Conservation (phyloP, 2,113 vertebrate species). For the Hyaena hyaena region DNA sequence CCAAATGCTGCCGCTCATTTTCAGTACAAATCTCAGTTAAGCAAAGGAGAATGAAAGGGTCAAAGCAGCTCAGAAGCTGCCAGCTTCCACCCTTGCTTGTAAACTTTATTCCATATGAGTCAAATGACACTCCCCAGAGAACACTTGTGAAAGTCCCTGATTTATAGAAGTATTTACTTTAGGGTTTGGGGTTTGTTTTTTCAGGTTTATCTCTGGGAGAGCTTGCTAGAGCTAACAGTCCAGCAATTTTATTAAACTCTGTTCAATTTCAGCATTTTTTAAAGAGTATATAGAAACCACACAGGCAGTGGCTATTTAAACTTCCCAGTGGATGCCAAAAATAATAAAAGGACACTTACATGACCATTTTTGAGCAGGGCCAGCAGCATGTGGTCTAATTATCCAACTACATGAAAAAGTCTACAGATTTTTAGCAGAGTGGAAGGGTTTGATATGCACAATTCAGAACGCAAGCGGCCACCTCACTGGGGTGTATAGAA, state of each 20-base stretch:
- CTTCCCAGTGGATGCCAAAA: slow-evolving; percentile 71
- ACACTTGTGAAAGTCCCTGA: neutral
- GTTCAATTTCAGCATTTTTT: slow-evolving; percentile 77
- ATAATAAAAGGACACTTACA: slow-evolving; percentile 76
- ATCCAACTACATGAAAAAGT: slow-evolving; percentile 58
- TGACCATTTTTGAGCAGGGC: slow-evolving; percentile 66
- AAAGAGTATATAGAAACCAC: slow-evolving; percentile 62
- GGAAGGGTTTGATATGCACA: slow-evolving; percentile 29
- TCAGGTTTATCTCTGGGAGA: slow-evolving; percentile 71
- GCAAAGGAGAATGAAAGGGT: neutral
- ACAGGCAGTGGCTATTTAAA: slow-evolving; percentile 67
- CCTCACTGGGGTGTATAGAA: neutral
- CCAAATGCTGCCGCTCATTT: neutral
- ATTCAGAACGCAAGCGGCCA: neutral
- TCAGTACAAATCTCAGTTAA: neutral
- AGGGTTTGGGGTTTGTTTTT: slow-evolving; percentile 39
- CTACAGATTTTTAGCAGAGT: slow-evolving; percentile 46
- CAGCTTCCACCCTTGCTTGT: neutral
- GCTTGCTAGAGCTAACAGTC: slow-evolving; percentile 63
- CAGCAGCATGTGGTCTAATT: slow-evolving; percentile 68
- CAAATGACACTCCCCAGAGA: neutral
- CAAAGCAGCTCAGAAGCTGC: neutral
- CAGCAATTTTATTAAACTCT: slow-evolving; percentile 71
- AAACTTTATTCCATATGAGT: neutral
- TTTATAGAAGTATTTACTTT: slow-evolving; percentile 46